Evolutionary conservation across 2,113 vertebrate genomes (phyloP).

Genomic region (Colaptes auratus): DNA sequence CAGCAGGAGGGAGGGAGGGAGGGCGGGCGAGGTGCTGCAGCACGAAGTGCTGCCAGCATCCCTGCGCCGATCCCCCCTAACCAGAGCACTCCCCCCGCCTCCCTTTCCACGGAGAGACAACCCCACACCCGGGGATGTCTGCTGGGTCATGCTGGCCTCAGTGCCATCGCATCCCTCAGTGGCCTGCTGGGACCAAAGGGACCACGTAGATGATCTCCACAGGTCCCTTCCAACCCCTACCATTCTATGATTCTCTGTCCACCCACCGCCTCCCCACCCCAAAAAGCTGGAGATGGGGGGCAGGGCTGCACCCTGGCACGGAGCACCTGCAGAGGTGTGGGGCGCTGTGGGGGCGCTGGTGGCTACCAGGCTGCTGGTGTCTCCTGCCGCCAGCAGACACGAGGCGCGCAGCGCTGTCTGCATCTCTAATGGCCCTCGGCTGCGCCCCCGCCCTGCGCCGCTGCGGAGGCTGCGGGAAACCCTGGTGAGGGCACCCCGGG

Average conservation of each 20-base stretch:
- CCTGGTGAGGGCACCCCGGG: not conserved
- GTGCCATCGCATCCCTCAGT: fast-evolving
- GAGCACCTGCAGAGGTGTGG: not conserved
- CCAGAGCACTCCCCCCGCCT: not conserved
- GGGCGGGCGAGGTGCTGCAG: not conserved
- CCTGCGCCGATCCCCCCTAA: not conserved
- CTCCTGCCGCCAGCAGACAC: conserved; percentile 7
- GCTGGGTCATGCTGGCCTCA: not conserved
- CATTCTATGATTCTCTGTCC: not conserved
- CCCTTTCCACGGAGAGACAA: not conserved
- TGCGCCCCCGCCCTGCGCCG: not conserved
- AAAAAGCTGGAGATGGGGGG: fast-evolving
- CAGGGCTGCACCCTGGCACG: not conserved
- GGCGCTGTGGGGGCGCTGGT: not conserved
- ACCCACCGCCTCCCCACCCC: fast-evolving
- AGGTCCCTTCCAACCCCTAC: no score
- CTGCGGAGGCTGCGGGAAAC: not conserved
- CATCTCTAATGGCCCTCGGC: conserved; percentile 29
- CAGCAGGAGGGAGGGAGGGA: not conserved
- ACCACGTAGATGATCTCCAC: no score
- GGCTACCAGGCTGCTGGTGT: not conserved
- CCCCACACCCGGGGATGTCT: not conserved
- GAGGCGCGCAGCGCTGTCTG: conserved; percentile 25
- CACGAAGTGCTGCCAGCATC: not conserved
- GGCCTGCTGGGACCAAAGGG: not conserved